Evolutionary conservation across 1,140 invertebrate species (phyloP).

Genomic region (Bactericera cockerelli): DNA sequence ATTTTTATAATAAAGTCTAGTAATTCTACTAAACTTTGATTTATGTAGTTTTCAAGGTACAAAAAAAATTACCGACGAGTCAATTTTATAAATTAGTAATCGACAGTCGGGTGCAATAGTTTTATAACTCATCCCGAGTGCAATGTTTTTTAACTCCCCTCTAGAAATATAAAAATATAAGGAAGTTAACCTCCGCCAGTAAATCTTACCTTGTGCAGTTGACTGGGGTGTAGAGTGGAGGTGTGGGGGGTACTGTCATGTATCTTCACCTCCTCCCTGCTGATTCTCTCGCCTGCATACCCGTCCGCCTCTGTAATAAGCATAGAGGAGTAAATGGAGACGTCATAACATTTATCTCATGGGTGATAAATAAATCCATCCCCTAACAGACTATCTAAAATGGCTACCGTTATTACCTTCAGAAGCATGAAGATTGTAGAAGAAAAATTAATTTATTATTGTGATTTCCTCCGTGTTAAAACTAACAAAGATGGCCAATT

Average conservation of each 20-base stretch:
- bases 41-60: neutral
- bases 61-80: neutral
- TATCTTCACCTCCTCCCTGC: conserved; percentile 54
- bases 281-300: conserved; percentile 31
- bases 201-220: conserved; percentile 14
- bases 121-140: neutral
- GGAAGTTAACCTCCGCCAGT: neutral
- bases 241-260: conserved; percentile 56
- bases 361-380: too few relatives aligned
- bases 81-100: neutral
- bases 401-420: too few relatives aligned
- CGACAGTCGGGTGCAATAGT: neutral
- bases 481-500: too few relatives aligned
- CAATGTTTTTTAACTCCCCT: too few relatives aligned
- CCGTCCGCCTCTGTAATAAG: neutral
- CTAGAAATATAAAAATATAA: neutral
- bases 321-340: too few relatives aligned
- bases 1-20: neutral
- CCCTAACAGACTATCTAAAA: too few relatives aligned
- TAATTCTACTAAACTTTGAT: neutral
- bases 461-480: too few relatives aligned
- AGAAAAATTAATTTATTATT: too few relatives aligned
- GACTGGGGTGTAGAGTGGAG: conserved; percentile 16
- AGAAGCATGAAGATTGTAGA: too few relatives aligned
- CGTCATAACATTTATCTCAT: too few relatives aligned